Conservation (phyloP, 2,113 vertebrate species). For the Arizona elegans region DNA sequence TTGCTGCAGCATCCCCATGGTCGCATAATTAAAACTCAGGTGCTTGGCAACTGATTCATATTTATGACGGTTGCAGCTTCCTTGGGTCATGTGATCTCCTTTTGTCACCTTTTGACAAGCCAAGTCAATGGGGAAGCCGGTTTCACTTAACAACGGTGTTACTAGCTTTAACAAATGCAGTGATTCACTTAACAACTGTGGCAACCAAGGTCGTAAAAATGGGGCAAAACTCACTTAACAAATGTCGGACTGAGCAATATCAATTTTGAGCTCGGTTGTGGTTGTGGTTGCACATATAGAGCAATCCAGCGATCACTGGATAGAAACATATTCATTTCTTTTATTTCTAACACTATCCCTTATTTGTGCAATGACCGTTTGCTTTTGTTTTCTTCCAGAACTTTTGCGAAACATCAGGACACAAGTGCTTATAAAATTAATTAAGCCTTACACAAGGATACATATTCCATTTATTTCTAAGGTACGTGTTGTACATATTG, state of each 20-base stretch:
- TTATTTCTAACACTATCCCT: neutral
- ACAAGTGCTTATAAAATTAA: constrained; percentile 99
- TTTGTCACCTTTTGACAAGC: neutral
- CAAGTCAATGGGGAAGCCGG: neutral
- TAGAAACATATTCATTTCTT: neutral
- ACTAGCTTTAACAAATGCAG: neutral
- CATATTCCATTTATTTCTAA: constrained; percentile 99
- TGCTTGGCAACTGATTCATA: neutral
- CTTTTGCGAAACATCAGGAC: constrained; percentile 98
- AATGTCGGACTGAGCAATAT: neutral
- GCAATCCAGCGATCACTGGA: neutral
- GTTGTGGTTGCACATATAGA: neutral
- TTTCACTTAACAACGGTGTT: neutral
- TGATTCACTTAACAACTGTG: neutral
- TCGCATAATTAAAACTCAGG: neutral
- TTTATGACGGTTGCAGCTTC: neutral
- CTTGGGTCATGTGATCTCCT: neutral
- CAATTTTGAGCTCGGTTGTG: neutral
- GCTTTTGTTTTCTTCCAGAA: constrained; percentile 78
- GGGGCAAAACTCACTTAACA: neutral
- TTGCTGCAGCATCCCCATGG: no score
- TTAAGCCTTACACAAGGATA: constrained; percentile 99
- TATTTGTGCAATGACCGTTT: constrained; percentile 35
- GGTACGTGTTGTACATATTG: constrained; percentile 71
- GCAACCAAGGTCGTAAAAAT: neutral